These are phyloP conservation scores for Platorchestia sp. DNA, from an alignment of 1,140 invertebrate genomes.

Conservation along the genomic window DNA sequence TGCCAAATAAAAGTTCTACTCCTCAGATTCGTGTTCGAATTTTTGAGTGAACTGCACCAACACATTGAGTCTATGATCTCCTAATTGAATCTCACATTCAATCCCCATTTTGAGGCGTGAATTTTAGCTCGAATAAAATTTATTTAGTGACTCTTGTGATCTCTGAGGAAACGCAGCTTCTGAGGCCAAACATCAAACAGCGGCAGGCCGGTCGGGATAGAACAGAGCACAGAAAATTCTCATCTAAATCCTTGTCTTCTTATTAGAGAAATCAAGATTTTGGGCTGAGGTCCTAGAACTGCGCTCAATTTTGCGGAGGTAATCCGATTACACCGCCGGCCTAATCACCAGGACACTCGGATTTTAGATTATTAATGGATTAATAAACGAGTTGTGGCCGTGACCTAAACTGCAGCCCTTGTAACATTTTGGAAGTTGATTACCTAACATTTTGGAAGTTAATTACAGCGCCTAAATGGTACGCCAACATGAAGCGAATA, in stretches of 20 bases:
- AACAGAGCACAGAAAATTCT: background rate
- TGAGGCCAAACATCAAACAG: background rate
- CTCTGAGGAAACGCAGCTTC: background rate
- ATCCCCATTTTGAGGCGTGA: background rate
- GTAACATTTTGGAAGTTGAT: background rate
- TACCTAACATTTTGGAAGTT: background rate
- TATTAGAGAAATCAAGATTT: background rate
- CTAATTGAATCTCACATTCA: background rate
- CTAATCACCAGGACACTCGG: background rate
- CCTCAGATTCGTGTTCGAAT: too few species aligned
- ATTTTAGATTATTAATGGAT: slow-evolving; percentile 16
- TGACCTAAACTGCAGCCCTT: background rate
- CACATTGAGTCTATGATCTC: background rate
- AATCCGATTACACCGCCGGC: background rate
- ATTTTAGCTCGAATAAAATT: background rate
- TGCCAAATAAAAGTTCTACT: too few species aligned
- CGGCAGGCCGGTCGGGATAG: background rate
- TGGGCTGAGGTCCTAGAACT: background rate
- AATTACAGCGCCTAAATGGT: background rate
- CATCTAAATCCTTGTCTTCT: background rate
- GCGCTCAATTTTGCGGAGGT: background rate
- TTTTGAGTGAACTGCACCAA: background rate
- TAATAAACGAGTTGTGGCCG: background rate
- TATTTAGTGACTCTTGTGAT: background rate
- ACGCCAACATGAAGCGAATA: background rate